These are phyloP conservation scores for Bufo bufo DNA, from an alignment of 2,113 vertebrate species.

Conservation along the genomic window DNA sequence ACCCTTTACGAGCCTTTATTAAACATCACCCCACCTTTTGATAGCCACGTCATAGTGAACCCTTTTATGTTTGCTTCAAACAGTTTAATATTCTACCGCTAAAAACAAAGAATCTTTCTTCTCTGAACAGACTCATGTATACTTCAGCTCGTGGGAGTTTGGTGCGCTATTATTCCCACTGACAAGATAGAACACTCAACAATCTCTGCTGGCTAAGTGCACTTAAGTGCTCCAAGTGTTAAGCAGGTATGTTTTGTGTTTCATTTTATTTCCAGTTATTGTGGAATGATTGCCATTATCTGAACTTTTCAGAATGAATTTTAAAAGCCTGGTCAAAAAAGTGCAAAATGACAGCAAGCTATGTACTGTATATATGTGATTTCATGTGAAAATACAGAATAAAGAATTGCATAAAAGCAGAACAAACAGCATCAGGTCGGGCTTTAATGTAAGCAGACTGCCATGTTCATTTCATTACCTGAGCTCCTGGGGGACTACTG, in stretches of 20 bases:
- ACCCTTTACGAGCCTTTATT: too few relatives aligned
- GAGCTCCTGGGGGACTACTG: not conserved
- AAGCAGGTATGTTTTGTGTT: not conserved
- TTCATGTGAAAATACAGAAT: not conserved
- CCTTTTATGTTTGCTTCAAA: too few relatives aligned
- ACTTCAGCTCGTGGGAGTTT: not conserved
- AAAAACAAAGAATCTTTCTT: not conserved
- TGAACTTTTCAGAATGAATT: not conserved
- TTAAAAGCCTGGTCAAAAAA: not conserved
- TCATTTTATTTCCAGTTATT: not conserved
- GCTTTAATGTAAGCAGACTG: not conserved
- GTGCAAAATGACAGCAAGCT: not conserved
- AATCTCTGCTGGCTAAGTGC: not conserved
- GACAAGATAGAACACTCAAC: not conserved
- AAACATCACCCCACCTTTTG: too few relatives aligned
- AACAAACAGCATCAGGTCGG: not conserved
- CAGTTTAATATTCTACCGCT: too few relatives aligned
- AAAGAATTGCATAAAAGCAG: not conserved
- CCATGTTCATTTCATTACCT: not conserved
- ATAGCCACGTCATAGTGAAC: too few relatives aligned
- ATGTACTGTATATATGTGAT: not conserved
- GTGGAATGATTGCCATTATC: not conserved
- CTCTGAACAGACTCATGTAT: not conserved
- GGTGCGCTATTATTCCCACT: not conserved
- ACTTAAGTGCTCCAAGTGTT: not conserved